Percentiles rank a stretch among this genome's conserved stretches.
These are phyloP conservation scores for Eumerus sabulonum DNA, from an alignment of 2,888 invertebrate genomes.

Conservation along the genomic window DNA sequence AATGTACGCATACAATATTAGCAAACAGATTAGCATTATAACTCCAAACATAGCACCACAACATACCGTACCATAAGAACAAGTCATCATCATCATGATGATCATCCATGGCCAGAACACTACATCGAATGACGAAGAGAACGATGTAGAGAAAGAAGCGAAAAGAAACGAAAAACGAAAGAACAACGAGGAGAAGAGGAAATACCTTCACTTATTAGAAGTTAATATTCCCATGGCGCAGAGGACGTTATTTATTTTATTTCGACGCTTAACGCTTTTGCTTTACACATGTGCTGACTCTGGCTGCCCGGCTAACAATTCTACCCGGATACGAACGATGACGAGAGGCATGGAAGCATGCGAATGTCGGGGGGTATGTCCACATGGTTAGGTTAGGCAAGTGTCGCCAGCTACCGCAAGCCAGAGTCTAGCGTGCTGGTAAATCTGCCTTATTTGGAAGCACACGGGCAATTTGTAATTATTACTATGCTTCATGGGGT, in stretches of 20 bases:
- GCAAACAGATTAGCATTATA: slow-evolving; percentile 61
- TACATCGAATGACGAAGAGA: slow-evolving; percentile 14
- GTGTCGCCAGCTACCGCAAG: no score
- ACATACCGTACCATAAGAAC: slow-evolving; percentile 12
- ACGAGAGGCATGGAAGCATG: background rate
- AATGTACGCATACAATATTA: slow-evolving; percentile 61
- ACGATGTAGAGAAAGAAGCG: slow-evolving; percentile 16
- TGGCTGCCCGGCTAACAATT: background rate
- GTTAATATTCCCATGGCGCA: slow-evolving; percentile 67
- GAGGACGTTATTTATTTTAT: slow-evolving; percentile 53
- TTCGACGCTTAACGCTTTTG: slow-evolving; percentile 12
- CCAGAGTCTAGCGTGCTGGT: background rate
- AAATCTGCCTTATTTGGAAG: slow-evolving; percentile 27
- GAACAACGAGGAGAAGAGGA: slow-evolving; percentile 18
- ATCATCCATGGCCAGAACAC: background rate
- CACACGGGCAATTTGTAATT: slow-evolving; percentile 52
- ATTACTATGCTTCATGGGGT: slow-evolving; percentile 39
- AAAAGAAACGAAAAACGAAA: slow-evolving; percentile 8
- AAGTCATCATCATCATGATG: slow-evolving; percentile 1
- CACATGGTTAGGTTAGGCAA: slow-evolving; percentile 10
- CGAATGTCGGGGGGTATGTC: background rate
- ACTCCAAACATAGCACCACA: slow-evolving; percentile 30
- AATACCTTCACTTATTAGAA: slow-evolving; percentile 55
- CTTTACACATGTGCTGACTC: slow-evolving; percentile 43
- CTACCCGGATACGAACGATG: background rate